Percentiles rank a stretch among this genome's conserved stretches.
Evolutionary conservation across 2,888 invertebrate genomes (phyloP).

Genomic region (Ennomos erosarius): DNA sequence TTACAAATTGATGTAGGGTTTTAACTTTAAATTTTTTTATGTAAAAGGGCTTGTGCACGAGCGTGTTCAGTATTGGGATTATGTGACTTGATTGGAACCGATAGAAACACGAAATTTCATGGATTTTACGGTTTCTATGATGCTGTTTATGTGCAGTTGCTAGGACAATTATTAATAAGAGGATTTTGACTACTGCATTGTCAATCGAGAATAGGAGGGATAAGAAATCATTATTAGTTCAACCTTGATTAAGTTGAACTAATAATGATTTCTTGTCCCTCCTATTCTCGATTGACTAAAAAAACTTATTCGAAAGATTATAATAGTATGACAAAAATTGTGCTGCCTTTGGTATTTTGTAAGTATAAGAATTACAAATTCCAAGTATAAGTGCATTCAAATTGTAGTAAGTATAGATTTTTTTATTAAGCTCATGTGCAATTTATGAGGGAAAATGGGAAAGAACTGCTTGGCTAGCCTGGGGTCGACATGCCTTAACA

Average conservation of each 20-base stretch:
- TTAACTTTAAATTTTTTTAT: constrained; percentile 4
- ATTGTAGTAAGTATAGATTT: constrained; percentile 5
- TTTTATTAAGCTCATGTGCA: constrained; percentile 12
- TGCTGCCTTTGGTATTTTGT: constrained; percentile 12
- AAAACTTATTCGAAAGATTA: no score
- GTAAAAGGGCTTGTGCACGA: background rate
- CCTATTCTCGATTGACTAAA: no score
- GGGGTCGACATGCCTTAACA: constrained; percentile 29
- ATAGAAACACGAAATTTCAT: no score
- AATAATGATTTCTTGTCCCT: no score
- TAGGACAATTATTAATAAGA: no score
- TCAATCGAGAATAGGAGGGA: no score
- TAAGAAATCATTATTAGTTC: no score
- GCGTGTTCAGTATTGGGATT: background rate
- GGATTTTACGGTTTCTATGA: no score
- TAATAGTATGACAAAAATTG: background rate
- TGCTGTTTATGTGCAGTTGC: no score
- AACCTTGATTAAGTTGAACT: no score
- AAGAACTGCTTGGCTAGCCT: constrained; percentile 25
- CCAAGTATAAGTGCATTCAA: constrained; percentile 16
- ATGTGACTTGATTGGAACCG: no score
- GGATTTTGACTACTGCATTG: no score
- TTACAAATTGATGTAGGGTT: constrained; percentile 20
- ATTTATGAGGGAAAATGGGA: constrained; percentile 3
- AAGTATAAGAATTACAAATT: constrained; percentile 3